Base-by-base conservation (phyloP, 2,113 vertebrate genomes). In the Dromiciops gliroides region DNA sequence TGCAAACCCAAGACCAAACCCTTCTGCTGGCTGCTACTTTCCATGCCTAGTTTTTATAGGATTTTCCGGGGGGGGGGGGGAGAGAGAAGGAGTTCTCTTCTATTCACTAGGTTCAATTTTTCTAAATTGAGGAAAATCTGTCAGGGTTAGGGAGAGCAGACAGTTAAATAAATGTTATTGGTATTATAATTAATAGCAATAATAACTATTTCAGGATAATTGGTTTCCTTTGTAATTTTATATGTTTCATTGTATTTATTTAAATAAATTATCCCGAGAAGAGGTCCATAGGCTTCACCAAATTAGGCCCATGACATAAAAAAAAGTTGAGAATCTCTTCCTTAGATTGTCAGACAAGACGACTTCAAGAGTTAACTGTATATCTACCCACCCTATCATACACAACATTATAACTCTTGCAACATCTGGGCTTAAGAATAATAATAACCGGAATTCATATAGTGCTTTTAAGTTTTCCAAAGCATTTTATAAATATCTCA, bases 21-120 rank as follows among this genome's bases (percentile, higher is more conserved):
- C 60, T 94, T 90, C 48, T 91, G 14, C 25, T 53, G 50, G 12
- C 23, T 48, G 19, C 19, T 92, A n/a, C 48, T 96, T 95, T 93
- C 89, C 52, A 90, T 91, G 31, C 89, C 90, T 48, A 25, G 3
- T 67, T 67, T 94, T 67, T 51, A 93, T 91, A 91, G 28, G 37
- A 28, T 0, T 67, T 56, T 26, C 37, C 28, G 51, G 14, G 23
- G 89, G 88, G 51, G 14, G 23, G 89, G 88, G 88, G 88, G 1
- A 8, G 2, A 11, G 7, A 1, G 8, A 5, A 0, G 19, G 8
- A 2, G 31, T 12, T 0, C 6, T 88, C 50, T 47, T 49, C n/a
- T 53, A 44, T 44, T 67, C 48, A 44, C 11, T 51, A 28, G 8
- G 12, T 95, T 94, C 50, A 47, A 3, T 75, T 92, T 94, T 91